A percentile compares a stretch with the other conserved stretches of the same genome.
Evolutionary conservation across 2,888 invertebrate genomes (phyloP).

Genomic region (Subacronicta megacephala): DNA sequence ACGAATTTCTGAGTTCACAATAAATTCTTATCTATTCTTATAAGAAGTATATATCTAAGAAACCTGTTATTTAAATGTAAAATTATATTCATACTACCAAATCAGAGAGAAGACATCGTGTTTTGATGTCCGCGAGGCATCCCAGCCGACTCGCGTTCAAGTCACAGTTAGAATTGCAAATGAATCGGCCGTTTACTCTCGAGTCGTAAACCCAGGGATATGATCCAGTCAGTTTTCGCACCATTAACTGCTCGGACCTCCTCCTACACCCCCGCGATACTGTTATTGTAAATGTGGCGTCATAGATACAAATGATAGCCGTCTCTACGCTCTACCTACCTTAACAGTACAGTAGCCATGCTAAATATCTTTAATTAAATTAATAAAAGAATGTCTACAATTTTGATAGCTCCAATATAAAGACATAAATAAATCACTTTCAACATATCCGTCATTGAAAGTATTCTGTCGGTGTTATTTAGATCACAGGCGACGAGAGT

Average conservation of each 20-base stretch:
- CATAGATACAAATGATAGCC: constrained; percentile 34
- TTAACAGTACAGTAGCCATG: constrained; percentile 12
- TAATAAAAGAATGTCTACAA: constrained; percentile 18
- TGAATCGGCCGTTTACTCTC: constrained; percentile 88
- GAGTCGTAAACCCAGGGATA: constrained; percentile 87
- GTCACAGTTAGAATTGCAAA: constrained; percentile 88
- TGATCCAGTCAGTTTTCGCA: constrained; percentile 89
- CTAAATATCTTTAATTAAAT: constrained; percentile 11
- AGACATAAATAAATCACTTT: constrained; percentile 39
- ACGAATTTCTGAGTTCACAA: background rate
- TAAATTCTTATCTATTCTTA: constrained; percentile 15
- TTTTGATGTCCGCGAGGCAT: constrained; percentile 51
- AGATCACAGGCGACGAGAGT: constrained; percentile 50
- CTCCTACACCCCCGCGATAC: constrained; percentile 72
- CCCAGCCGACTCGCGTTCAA: constrained; percentile 72
- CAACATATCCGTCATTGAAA: constrained; percentile 40
- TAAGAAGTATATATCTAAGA: constrained; percentile 22
- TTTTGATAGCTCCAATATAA: constrained; percentile 18
- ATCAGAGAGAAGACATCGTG: constrained; percentile 51
- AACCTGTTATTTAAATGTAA: constrained; percentile 43
- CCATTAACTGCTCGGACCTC: constrained; percentile 87
- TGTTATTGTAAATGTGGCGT: constrained; percentile 79
- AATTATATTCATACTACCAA: constrained; percentile 52
- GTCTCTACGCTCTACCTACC: constrained; percentile 6
- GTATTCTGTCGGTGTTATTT: constrained; percentile 47